Percentiles rank a stretch among this genome's conserved stretches.
These are phyloP conservation scores for Poeciliopsis presidionis DNA, from an alignment of 2,797 vertebrate genomes.

Conservation along the genomic window DNA sequence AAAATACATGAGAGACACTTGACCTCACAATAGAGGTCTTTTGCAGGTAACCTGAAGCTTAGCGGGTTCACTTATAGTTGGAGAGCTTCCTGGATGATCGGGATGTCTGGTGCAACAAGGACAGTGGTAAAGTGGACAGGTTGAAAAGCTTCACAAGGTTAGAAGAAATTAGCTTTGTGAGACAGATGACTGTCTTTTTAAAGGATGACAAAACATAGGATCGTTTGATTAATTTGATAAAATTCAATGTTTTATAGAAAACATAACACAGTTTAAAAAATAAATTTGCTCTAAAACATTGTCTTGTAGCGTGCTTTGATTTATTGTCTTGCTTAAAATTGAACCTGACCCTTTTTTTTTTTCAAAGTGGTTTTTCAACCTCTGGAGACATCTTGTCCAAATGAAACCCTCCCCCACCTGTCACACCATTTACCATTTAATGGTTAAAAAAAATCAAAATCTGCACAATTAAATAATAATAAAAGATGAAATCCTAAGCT, in stretches of 20 bases:
- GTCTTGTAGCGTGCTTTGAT: neutral
- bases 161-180: neutral
- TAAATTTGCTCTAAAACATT: neutral
- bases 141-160: constrained; percentile 3
- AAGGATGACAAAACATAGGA: neutral
- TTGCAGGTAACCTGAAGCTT: constrained; percentile 60
- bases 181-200: neutral
- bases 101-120: constrained; percentile 22
- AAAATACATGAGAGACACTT: constrained; percentile 33
- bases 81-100: constrained; percentile 21
- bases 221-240: neutral
- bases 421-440: neutral
- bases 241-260: neutral
- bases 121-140: neutral
- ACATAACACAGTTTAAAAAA: neutral
- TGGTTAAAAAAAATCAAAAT: neutral
- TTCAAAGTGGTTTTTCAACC: neutral
- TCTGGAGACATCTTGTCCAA: neutral
- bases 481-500: neutral
- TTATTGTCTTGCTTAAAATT: neutral
- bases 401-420: neutral
- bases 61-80: constrained; percentile 20
- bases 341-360: neutral
- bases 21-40: constrained; percentile 53
- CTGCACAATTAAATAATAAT: neutral